Base-by-base conservation (phyloP, 2,113 vertebrate genomes). In the Mus spicilegus region DNA sequence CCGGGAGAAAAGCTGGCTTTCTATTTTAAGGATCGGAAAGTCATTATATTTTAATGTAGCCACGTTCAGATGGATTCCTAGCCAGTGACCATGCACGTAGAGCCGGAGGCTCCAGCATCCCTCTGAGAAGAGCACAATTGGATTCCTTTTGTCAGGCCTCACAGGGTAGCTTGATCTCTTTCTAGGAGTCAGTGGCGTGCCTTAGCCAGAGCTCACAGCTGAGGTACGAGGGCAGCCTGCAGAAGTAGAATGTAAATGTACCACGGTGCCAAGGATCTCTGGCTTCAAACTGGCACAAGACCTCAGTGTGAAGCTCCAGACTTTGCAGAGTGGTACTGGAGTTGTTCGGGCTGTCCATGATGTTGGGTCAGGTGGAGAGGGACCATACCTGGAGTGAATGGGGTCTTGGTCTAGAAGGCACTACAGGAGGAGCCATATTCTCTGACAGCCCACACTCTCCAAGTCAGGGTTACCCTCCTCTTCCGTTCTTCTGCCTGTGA, bases 1-100 rank as follows among this genome's bases (percentile, higher is more conserved):
- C 87, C 87, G 88, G 87, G 20, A 91, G 56, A 93, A 75, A 93
- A 96, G 58, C 54, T 67, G 87, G 46, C 22, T 89, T 94, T 96
- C 88, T 94, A 46, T 95, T 93, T 93, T 76, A 39, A 97, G 80
- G 78, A 30, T 12, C n/a, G 17, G 56, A 73, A 91, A 89, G 58
- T 28, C 42, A 73, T 94, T 93, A 75, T 42, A 12, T 89, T 90
- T 94, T 90, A 87, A 89, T 94, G 69, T 28, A 36, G 30, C 82
- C 26, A 33, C n/a, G 73, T 87, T 91, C 28, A 61, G 70, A 33
- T 46, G 75, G 85, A 92, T 75, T 92, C 39, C 33, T 1, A 78
- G 94, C 46, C 86, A 89, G 3, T 24, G 54, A 70, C 82, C 72
- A 5, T 7, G n/a, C 30, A 33, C 3, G 20, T 49, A n/a, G 81